Base-by-base conservation (phyloP, 2,113 vertebrate species). In the Isichthys henryi region DNA sequence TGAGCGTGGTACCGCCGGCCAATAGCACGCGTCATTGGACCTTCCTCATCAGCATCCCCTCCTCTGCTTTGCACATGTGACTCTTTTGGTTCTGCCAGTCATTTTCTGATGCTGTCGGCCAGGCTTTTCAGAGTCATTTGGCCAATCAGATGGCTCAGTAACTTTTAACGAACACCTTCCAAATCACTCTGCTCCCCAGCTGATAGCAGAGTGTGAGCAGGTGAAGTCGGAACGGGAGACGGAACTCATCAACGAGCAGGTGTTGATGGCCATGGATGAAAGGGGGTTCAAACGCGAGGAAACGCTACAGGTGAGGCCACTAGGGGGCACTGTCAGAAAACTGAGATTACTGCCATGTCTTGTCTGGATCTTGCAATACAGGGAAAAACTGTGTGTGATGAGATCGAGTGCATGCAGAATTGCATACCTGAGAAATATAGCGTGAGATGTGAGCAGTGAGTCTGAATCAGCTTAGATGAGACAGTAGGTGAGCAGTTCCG, bases 251-350 rank as follows among this genome's bases (percentile, higher is more conserved):
- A 99, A 98, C 0, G 98, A 99, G 90, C 97, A 99, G 31, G 97
- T 99, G 90, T 93, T 99, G 90, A 94, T 98, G 91, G 97, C 97
- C 31, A 99, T 99, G 98, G 97, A 94, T 0, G 98, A 99, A 82
- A 98, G 99, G 98, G 98, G 98, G 45, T 94, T 99, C 94, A 98
- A 99, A 92, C 95, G 97, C 88, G 98, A 99, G 80, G 97, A 97
- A 92, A 98, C 97, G 0, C 89, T 99, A 39, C 97, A 99, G 98
- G 98, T 98, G 90, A n/a, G 49, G 10, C 49, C 0, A 1, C 0
- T 0, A 35, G 45, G 49, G 58, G 83, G 8, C 50, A 15, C 13
- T 23, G 21, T 52, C 27, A 49, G 74, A 43, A 43, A 80, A 80
- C 35, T 2, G 31, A 2, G 70, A 31, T 27, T 27, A 10, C n/a